Evolutionary conservation across 2,113 vertebrate genomes (phyloP).

Genomic region (Larimichthys crocea): DNA sequence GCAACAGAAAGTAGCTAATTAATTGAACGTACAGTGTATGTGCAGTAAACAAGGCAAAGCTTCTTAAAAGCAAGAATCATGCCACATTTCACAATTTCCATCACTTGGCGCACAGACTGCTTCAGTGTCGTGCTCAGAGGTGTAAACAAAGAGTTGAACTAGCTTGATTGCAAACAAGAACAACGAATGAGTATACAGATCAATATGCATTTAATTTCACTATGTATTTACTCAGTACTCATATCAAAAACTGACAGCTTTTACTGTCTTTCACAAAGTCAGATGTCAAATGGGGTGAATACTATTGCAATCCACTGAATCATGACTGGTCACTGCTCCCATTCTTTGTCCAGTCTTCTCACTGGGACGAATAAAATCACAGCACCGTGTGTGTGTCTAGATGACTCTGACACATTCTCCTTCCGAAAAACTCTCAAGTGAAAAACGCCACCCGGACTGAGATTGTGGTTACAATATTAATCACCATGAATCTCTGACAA

Average conservation of each 20-base stretch:
- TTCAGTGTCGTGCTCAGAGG: background rate
- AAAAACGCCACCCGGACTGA: background rate
- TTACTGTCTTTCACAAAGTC: background rate
- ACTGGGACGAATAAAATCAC: conserved; percentile 35
- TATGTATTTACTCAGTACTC: background rate
- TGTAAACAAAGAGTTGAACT: background rate
- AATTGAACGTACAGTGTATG: background rate
- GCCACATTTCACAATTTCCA: conserved; percentile 8
- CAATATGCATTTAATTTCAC: no score
- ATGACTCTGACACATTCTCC: background rate
- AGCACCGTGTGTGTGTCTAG: conserved; percentile 14
- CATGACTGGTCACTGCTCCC: conserved; percentile 17
- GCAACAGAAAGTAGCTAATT: background rate
- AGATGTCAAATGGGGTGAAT: conserved; percentile 6
- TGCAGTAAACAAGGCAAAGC: conserved; percentile 2
- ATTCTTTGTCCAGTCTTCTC: conserved; percentile 14
- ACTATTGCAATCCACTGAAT: background rate
- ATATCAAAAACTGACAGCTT: background rate
- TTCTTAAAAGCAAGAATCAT: background rate
- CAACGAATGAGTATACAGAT: no score
- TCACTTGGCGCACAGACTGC: background rate
- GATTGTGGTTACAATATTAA: background rate
- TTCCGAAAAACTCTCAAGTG: background rate
- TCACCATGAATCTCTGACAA: background rate
- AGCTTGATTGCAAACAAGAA: no score